Base-by-base conservation (phyloP, 2,113 vertebrate genomes). In the Esox niger region DNA sequence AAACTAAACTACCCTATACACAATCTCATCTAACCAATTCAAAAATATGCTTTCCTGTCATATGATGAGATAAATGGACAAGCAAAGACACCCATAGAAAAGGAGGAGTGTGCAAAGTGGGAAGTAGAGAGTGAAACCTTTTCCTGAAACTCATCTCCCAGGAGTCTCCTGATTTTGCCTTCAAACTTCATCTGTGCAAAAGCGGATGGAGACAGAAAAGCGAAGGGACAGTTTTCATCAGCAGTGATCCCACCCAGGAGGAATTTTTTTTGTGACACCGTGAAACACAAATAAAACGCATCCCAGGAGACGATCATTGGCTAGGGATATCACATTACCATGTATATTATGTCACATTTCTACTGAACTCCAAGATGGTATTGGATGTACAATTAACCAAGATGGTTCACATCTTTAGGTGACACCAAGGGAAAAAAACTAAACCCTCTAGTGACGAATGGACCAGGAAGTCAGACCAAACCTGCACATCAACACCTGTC, bases 141-240 rank as follows among this genome's bases (percentile, higher is more conserved):
- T 82, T 93, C 91, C 89, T 92, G 91, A 92, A 94, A 94, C 66
- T 94, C 91, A 91, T 94, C 89, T 83, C 92, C 91, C 72, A 94
- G 89, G 65, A 92, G 89, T 68, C 76, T 89, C 83, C 86, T 90
- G 90, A 93, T 87, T 90, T 93, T 93, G 73, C 91, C 90, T 75
- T 93, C 90, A 90, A 93, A 88, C 83, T 92, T 91, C 85, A 92
- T 92, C 92, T 92, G 72, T 89, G 82, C 69, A 35, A 26, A 62
- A 64, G 26, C 60, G 23, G 23, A 71, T n/a, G 64, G 47, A 70
- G 23, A 73, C 47, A 67, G 49, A 69, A 66, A 55, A 47, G 73
- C 4, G 55, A 30, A 58, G 57, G 68, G 78, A 87, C 71, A 13
- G 0, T 47, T 88, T 86, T 87, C 64, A 64, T 77, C 73, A 85